Evolutionary conservation across 2,888 invertebrate species (phyloP).

Genomic region (Phorcus lineatus): DNA sequence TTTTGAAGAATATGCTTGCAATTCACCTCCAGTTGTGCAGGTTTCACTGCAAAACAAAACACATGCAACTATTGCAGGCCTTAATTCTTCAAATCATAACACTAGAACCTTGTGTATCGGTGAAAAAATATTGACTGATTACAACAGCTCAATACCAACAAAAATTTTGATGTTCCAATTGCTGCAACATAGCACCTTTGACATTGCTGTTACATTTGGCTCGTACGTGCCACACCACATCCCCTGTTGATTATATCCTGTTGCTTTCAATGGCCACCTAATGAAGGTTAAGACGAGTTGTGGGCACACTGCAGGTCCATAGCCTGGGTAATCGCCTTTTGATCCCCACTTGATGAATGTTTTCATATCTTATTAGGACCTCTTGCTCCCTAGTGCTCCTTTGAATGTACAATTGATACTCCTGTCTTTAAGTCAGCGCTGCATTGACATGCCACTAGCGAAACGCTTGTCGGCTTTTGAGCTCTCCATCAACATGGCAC

Average conservation of each 20-base stretch:
- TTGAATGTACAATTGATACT: conserved; percentile 1
- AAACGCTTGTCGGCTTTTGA: background rate
- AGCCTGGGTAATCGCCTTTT: conserved; percentile 9
- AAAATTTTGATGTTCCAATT: no score
- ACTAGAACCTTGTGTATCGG: no score
- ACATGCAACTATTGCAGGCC: no score
- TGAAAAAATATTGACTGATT: no score
- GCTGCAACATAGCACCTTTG: no score
- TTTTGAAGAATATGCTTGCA: no score
- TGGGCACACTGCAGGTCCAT: background rate
- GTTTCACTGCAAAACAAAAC: no score
- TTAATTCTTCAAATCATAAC: no score
- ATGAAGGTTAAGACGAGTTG: background rate
- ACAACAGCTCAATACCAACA: no score
- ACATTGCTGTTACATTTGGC: background rate
- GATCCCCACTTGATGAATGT: conserved; percentile 14
- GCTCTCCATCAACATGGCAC: no score
- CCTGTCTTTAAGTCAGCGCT: background rate
- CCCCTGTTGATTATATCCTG: background rate
- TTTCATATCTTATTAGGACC: conserved; percentile 15
- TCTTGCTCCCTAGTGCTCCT: background rate
- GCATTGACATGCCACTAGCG: background rate
- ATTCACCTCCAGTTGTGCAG: no score
- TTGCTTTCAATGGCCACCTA: conserved; percentile 5
- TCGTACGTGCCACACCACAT: background rate